These are phyloP conservation scores for Drosophila borealis DNA, from an alignment of 2,888 invertebrate genomes.

Conservation along the genomic window DNA sequence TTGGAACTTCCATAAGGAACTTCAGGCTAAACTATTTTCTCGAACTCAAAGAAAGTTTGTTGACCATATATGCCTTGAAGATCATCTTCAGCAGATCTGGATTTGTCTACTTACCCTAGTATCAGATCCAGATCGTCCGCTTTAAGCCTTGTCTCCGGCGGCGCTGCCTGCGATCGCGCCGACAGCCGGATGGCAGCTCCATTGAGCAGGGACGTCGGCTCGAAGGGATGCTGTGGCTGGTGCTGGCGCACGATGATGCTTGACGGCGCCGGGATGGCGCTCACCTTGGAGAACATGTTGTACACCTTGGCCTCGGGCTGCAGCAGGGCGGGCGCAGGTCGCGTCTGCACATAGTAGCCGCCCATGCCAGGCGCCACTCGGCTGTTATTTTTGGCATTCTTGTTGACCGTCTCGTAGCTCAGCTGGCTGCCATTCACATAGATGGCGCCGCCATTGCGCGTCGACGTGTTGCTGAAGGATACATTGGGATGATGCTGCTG, in stretches of 20 bases:
- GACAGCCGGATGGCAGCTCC: conserved; percentile 62
- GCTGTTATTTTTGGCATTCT: conserved; percentile 81
- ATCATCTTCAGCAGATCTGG: no score
- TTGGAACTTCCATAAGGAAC: no score
- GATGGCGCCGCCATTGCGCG: conserved; percentile 63
- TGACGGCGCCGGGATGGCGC: conserved; percentile 66
- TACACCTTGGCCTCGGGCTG: conserved; percentile 80
- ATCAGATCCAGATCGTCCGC: conserved; percentile 86
- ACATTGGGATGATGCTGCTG: conserved; percentile 71
- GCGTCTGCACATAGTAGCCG: conserved; percentile 78
- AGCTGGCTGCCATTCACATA: conserved; percentile 71
- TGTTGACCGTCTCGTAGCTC: conserved; percentile 79
- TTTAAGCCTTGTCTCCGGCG: conserved; percentile 43
- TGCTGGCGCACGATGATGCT: conserved; percentile 72
- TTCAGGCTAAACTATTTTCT: no score
- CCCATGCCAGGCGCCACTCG: conserved; percentile 51
- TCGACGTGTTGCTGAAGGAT: conserved; percentile 70
- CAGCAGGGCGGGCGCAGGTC: conserved; percentile 50
- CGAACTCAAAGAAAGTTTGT: no score
- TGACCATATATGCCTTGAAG: no score
- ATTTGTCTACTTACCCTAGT: conserved; percentile 87
- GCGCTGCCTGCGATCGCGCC: conserved; percentile 57
- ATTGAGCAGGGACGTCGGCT: conserved; percentile 49
- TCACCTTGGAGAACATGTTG: conserved; percentile 82
- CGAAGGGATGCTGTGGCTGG: conserved; percentile 49